These are phyloP conservation scores for Nomada fucata DNA, from an alignment of 2,888 invertebrate species.

Conservation along the genomic window DNA sequence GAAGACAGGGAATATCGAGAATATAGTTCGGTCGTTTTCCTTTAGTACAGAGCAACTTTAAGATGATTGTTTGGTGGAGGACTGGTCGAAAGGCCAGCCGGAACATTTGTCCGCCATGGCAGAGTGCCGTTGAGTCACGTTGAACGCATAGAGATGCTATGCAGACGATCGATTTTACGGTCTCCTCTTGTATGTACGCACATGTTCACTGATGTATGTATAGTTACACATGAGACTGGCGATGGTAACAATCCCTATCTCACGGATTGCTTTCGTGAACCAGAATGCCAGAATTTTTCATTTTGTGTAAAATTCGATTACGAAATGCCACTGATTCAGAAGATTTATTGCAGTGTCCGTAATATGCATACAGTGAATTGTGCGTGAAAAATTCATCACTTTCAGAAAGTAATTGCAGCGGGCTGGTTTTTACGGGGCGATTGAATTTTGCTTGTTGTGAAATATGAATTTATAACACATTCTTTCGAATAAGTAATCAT, in stretches of 20 bases:
- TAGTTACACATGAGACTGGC: constrained; percentile 31
- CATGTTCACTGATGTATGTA: constrained; percentile 57
- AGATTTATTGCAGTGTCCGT: neutral
- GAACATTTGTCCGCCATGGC: constrained; percentile 69
- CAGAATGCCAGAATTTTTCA: neutral
- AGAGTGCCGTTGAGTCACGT: constrained; percentile 72
- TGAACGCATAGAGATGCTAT: constrained; percentile 71
- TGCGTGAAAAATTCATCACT: no score
- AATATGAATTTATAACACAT: no score
- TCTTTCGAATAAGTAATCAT: no score
- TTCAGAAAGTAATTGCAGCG: no score
- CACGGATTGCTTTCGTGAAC: neutral
- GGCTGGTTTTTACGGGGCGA: no score
- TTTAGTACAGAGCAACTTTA: neutral
- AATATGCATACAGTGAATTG: neutral
- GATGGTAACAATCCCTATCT: constrained; percentile 42
- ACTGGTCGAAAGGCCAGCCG: constrained; percentile 40
- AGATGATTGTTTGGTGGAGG: neutral
- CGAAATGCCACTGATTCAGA: neutral
- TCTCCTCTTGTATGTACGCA: constrained; percentile 60
- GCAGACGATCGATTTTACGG: constrained; percentile 73
- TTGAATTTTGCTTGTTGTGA: no score
- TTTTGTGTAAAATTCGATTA: neutral
- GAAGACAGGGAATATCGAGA: neutral
- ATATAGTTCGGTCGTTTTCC: neutral